These are phyloP conservation scores for Halcyon chelicuti DNA, from an alignment of 2,797 vertebrate genomes.

Conservation along the genomic window DNA sequence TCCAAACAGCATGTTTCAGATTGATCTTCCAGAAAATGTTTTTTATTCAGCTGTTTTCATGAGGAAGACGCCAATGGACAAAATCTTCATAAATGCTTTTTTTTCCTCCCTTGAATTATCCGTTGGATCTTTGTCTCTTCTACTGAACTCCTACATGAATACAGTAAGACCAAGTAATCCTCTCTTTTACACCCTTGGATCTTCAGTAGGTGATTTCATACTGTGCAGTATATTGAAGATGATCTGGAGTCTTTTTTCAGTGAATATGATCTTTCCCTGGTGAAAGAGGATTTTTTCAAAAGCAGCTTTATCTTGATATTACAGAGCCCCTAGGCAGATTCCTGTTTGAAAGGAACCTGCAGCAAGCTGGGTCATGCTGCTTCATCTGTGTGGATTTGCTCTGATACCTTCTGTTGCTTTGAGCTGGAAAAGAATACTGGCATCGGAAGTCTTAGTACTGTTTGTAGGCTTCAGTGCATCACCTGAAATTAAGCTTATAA, in stretches of 20 bases:
- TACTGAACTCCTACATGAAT: background rate
- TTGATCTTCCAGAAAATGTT: background rate
- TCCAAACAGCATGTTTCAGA: background rate
- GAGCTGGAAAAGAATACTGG: background rate
- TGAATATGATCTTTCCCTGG: background rate
- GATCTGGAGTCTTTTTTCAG: background rate
- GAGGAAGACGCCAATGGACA: background rate
- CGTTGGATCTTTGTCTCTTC: background rate
- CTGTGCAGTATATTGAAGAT: background rate
- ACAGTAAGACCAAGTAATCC: background rate
- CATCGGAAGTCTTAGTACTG: background rate
- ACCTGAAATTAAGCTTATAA: background rate
- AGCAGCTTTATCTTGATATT: background rate
- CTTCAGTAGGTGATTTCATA: background rate
- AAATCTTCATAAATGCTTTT: background rate
- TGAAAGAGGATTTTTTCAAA: background rate
- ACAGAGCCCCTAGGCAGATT: background rate
- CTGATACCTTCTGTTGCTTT: background rate
- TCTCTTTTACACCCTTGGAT: background rate
- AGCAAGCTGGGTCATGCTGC: background rate
- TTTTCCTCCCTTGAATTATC: background rate
- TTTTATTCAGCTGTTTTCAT: background rate
- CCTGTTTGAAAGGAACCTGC: background rate
- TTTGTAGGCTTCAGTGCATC: background rate
- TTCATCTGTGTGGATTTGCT: background rate